Base-by-base conservation (phyloP, 2,888 invertebrate genomes). In the Pyrgus malvae region DNA sequence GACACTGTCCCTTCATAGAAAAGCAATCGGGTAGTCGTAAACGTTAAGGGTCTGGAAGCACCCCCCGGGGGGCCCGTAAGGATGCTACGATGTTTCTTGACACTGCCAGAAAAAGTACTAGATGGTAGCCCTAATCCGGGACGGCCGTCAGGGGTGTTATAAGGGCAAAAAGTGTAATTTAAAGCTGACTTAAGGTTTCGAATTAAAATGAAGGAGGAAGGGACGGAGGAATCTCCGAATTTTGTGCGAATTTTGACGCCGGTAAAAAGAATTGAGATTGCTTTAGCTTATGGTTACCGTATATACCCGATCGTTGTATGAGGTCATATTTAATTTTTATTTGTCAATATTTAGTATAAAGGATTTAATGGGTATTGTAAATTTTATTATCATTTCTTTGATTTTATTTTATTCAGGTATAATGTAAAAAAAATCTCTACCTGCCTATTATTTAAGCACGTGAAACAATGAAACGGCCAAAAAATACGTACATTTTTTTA, bases 21-120 rank as follows among this genome's bases (percentile, higher is more conserved):
- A 90, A 90, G 92, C 92, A 92, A 92, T 92, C 92, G 92, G 87
- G 87, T 88, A 88, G 91, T 91, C 91, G 92, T 92, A 92, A 92
- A 92, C 87, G 91, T 90, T 90, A 91, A 90, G 89, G 91, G 90
- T 83, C 84, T 76, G 72, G 77, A 90, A 92, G 83, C 71, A 86
- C 91, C 85, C 92, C 90, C 92, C 76, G 69, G 90, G 92, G 92
- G 86, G 83, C 89, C 77, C 80, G 88, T 91, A 87, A 83, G 78
- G 83, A 83, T 75, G 80, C 77, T 76, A 76, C 81, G 78, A 79
- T 83, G 83, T 83, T 84, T 82, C 85, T 85, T 87, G 83, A 83
- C 83, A 81, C 81, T 79, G 78, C 70, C 75, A 80, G 83, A 85
- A 84, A 87, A 88, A 85, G 83, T 83, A 80, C 72, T 74, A 73